Percentiles rank a stretch among this genome's conserved stretches.
phyloP scores from a whole-genome alignment of 1,140 invertebrate genomes.

The Trachymyrmex septentrionalis region DNA sequence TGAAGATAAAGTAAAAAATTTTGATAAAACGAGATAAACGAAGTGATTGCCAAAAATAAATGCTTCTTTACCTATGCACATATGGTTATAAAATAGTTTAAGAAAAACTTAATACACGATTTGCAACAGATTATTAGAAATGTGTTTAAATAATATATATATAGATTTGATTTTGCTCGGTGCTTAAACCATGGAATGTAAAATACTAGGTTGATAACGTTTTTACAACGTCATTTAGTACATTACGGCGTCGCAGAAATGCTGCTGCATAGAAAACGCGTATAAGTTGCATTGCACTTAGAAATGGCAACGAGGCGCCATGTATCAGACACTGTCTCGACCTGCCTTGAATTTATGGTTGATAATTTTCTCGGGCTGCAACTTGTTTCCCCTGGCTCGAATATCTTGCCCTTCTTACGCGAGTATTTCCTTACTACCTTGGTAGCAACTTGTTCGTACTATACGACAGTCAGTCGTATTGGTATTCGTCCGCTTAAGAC shows the following conservation, averaged over 20 bases:
- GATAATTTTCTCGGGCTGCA: constrained; percentile 66
- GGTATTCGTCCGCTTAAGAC: constrained; percentile 50
- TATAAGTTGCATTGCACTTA: constrained; percentile 60
- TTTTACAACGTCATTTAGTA: constrained; percentile 30
- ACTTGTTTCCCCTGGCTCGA: constrained; percentile 61
- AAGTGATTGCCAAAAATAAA: neutral
- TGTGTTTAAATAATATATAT: neutral
- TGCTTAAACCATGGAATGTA: neutral
- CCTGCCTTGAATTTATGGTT: constrained; percentile 65
- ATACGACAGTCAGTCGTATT: constrained; percentile 37
- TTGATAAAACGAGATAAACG: neutral
- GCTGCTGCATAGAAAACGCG: constrained; percentile 53
- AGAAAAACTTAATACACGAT: neutral
- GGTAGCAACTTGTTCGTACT: constrained; percentile 52
- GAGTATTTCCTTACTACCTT: constrained; percentile 48
- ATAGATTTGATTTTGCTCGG: neutral
- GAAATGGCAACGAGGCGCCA: constrained; percentile 62
- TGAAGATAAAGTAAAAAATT: neutral
- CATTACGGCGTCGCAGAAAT: constrained; percentile 10
- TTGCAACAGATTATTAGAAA: neutral
- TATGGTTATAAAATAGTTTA: neutral
- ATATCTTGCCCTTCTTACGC: constrained; percentile 65
- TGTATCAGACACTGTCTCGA: constrained; percentile 64
- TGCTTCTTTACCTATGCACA: neutral
- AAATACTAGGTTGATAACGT: neutral